phyloP scores from a whole-genome alignment of 1,140 invertebrate genomes.

The Triops longicaudatus region DNA sequence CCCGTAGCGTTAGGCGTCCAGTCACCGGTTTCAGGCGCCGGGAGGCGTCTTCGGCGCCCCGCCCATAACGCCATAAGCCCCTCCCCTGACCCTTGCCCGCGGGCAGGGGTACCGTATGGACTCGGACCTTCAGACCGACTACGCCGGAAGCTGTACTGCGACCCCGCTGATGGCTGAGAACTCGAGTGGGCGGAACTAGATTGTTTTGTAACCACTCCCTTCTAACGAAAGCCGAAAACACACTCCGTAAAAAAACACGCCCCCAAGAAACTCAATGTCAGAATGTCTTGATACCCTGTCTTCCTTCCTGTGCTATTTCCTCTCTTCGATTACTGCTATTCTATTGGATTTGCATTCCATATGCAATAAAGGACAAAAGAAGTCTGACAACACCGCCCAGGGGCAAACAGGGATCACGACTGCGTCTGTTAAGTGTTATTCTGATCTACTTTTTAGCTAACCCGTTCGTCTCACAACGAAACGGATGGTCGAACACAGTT shows the following conservation, averaged over 20 bases:
- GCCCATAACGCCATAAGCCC: conserved; percentile 28
- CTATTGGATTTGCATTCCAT: neutral
- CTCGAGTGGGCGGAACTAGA: neutral
- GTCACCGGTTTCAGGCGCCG: conserved; percentile 21
- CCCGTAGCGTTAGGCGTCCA: conserved; percentile 5
- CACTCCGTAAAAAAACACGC: no score
- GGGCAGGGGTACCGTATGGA: conserved; percentile 16
- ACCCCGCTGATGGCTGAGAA: neutral
- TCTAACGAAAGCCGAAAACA: neutral
- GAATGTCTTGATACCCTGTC: neutral
- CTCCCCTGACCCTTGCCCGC: conserved; percentile 18
- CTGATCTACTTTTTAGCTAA: neutral
- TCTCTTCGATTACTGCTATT: neutral
- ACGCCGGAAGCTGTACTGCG: conserved; percentile 23
- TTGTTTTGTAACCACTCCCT: neutral
- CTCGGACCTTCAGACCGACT: conserved; percentile 27
- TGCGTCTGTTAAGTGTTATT: neutral
- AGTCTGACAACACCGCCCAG: neutral
- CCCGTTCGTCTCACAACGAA: neutral
- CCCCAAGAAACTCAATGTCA: neutral
- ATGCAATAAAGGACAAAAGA: neutral
- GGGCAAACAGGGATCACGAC: neutral
- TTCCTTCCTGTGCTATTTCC: neutral
- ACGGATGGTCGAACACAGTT: neutral
- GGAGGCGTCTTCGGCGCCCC: conserved; percentile 21